A percentile compares a stretch with the other conserved stretches of the same genome.
Conservation (phyloP, 2,888 invertebrate species). For the Malachius bipustulatus region DNA sequence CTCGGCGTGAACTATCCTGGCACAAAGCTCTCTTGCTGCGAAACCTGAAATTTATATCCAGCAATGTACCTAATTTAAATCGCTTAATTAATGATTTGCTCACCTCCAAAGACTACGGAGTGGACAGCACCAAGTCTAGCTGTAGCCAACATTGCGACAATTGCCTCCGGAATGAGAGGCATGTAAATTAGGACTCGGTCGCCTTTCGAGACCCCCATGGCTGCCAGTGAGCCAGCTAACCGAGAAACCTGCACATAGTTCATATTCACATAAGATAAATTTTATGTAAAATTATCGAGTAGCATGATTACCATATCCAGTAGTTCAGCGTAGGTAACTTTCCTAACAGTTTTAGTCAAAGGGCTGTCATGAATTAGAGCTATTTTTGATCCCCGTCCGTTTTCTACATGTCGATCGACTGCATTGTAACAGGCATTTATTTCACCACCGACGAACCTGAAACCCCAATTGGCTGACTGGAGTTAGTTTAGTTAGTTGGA, state of each 20-base stretch:
- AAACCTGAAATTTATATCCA: conserved; percentile 51
- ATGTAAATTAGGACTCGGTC: conserved; percentile 86
- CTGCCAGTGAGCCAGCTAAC: conserved; percentile 67
- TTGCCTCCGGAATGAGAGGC: conserved; percentile 86
- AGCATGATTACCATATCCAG: conserved; percentile 54
- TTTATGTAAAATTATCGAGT: conserved; percentile 4
- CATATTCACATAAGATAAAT: conserved; percentile 6
- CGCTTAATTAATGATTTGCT: conserved; percentile 7
- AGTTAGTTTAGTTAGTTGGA: too few species aligned
- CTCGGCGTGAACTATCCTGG: conserved; percentile 76
- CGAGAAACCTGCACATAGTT: conserved; percentile 44
- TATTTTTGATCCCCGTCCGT: conserved; percentile 63
- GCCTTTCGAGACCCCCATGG: conserved; percentile 67
- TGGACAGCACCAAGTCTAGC: conserved; percentile 85
- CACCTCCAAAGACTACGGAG: conserved; percentile 88
- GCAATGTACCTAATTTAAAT: neutral
- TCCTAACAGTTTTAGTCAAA: conserved; percentile 60
- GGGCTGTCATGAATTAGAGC: conserved; percentile 90
- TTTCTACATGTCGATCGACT: conserved; percentile 75
- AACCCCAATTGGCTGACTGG: too few species aligned
- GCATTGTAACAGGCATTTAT: conserved; percentile 90
- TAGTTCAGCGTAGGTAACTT: conserved; percentile 71
- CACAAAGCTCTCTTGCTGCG: conserved; percentile 75
- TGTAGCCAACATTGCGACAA: conserved; percentile 80
- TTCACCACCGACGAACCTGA: conserved; percentile 80